Percentiles rank a stretch among this genome's conserved stretches.
Evolutionary conservation across 1,140 invertebrate species (phyloP).

Genomic region (Atta colombica): DNA sequence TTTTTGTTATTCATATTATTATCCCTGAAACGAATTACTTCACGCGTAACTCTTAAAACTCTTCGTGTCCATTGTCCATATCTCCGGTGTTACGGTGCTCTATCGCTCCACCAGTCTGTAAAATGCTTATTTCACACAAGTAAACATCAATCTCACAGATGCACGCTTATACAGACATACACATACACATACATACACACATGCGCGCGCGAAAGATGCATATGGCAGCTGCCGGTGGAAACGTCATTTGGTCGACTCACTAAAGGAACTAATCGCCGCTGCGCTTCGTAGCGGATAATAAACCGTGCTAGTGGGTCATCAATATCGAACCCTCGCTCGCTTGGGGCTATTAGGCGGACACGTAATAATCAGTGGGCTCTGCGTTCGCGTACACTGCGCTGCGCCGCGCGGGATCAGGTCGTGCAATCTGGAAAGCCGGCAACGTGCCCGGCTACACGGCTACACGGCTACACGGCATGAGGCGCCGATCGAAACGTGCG

Average conservation of each 20-base stretch:
- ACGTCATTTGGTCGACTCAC: constrained; percentile 54
- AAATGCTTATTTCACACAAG: constrained; percentile 3
- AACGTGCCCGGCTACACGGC: constrained; percentile 30
- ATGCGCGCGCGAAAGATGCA: constrained; percentile 12
- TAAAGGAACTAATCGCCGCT: constrained; percentile 57
- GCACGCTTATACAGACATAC: neutral
- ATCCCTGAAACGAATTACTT: constrained; percentile 27
- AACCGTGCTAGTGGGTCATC: constrained; percentile 58
- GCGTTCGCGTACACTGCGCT: neutral
- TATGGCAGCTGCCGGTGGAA: constrained; percentile 30
- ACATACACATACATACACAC: too few species aligned
- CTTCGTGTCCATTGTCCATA: constrained; percentile 47
- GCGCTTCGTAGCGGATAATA: constrained; percentile 49
- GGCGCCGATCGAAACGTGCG: constrained; percentile 47
- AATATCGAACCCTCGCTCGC: constrained; percentile 52
- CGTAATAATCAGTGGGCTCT: constrained; percentile 58
- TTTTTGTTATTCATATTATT: neutral
- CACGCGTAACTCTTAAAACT: constrained; percentile 34
- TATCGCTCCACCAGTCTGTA: constrained; percentile 30
- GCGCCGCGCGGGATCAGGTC: constrained; percentile 31
- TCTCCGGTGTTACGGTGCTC: constrained; percentile 55
- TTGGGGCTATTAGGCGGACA: constrained; percentile 41
- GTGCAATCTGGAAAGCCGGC: constrained; percentile 52
- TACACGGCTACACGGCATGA: constrained; percentile 11
- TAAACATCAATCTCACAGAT: neutral